Base-by-base conservation (phyloP, 35 echinoderm and acorn worm genomes). In the Amphiura filiformis region DNA sequence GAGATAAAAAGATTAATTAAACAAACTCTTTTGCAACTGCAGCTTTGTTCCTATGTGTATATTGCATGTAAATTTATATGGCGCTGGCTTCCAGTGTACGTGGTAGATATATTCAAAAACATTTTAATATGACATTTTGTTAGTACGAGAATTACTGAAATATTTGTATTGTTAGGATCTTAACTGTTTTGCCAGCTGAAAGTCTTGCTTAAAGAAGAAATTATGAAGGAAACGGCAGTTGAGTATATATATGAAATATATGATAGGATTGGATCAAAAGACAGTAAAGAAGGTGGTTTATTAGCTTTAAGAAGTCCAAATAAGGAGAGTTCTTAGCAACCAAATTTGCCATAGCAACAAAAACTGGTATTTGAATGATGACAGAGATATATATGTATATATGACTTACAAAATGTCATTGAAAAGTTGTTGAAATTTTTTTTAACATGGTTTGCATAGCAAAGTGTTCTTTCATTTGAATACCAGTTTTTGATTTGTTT, bases 1-100 rank as follows among this genome's bases (percentile, higher is more conserved):
- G 26, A 26, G 3, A 70, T 11, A 26, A 70, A 70, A 26, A n/a
- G n/a, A n/a, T n/a, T n/a, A n/a, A n/a, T n/a, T n/a, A n/a, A n/a
- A n/a, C n/a, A 18, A 70, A 70, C 61, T 15, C 41, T 70, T 70
- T 70, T 15, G 11, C 9, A 70, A 70, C 4, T 70, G 61, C 61
- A 70, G 61, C 61, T 70, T 70, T 70, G 61, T 70, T 70, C 61
- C 26, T 70, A 70, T 70, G 28, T 70, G 61, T 70, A 70, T 70
- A 70, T 70, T 70, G 61, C 61, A 70, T 70, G 61, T 70, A 70
- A 70, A 70, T 70, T 70, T 70, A 70, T 70, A 18, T 26, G 61
- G 61, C 61, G 61, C 61, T 70, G 61, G 61, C 61, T 70, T 70
- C 61, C 28, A 26, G 28, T 70, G 61, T 11, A 20, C 44, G 7